A percentile compares a stretch with the other conserved stretches of the same genome.
Conservation (phyloP, 1,140 invertebrate species). For the Psix sp. region DNA sequence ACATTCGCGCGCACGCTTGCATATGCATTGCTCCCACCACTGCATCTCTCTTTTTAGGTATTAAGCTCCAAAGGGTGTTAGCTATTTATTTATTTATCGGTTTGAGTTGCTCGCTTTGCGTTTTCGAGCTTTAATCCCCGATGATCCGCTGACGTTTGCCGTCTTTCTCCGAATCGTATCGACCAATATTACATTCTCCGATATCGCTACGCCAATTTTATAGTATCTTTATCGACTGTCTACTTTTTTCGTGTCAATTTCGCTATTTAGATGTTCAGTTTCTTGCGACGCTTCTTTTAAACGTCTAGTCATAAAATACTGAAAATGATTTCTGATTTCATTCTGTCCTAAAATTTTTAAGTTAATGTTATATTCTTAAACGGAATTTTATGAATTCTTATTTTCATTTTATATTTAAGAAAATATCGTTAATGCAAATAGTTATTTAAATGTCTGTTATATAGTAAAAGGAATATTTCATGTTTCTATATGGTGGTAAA, state of each 20-base stretch:
- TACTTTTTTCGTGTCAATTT: neutral
- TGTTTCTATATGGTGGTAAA: too few species aligned
- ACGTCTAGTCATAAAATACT: too few species aligned
- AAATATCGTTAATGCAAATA: too few species aligned
- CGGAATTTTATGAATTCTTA: too few species aligned
- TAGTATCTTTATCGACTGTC: constrained; percentile 7
- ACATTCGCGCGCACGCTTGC: neutral
- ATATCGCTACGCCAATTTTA: constrained; percentile 7
- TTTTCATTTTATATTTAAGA: too few species aligned
- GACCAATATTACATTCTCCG: constrained; percentile 47
- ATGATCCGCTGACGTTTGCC: constrained; percentile 43
- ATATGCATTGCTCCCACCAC: neutral
- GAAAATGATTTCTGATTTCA: too few species aligned
- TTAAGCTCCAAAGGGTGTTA: constrained; percentile 63
- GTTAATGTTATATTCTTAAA: too few species aligned
- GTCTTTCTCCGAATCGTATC: constrained; percentile 27
- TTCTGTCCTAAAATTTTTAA: too few species aligned
- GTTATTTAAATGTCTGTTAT: too few species aligned
- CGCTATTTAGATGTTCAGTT: too few species aligned
- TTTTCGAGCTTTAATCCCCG: constrained; percentile 47
- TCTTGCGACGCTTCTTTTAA: too few species aligned
- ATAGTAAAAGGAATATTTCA: too few species aligned
- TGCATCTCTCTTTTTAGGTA: constrained; percentile 33
- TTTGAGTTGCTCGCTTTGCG: constrained; percentile 47
- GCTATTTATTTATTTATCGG: constrained; percentile 65